Conservation (phyloP, 2,113 vertebrate genomes). For the Pteronura brasiliensis region DNA sequence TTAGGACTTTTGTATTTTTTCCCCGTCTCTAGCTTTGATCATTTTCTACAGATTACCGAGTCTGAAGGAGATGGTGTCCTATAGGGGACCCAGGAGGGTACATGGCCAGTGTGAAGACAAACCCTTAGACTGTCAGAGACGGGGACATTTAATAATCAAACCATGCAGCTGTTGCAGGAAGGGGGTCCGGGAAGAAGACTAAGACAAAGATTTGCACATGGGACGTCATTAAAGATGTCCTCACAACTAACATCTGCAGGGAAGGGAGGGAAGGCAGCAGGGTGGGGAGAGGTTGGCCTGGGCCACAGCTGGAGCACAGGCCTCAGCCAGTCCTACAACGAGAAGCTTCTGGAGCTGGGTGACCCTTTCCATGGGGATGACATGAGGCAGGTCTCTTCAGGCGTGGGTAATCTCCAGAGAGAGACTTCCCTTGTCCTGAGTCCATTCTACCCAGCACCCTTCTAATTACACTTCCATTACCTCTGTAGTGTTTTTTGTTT, state of each 20-base stretch:
- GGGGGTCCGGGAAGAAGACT: neutral
- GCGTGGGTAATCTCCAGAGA: neutral
- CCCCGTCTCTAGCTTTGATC: neutral
- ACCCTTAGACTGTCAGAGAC: neutral
- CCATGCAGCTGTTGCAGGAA: neutral
- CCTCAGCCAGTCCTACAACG: neutral
- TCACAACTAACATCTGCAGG: neutral
- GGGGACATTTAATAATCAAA: neutral
- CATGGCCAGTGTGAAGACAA: neutral
- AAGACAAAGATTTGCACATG: neutral
- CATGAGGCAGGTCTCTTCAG: neutral
- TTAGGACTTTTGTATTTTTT: neutral
- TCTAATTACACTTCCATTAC: neutral
- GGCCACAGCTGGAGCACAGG: neutral
- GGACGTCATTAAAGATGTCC: neutral
- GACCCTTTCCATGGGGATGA: neutral
- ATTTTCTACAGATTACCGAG: neutral
- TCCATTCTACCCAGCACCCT: neutral
- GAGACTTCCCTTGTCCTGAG: neutral
- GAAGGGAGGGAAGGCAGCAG: neutral
- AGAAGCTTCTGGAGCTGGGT: neutral
- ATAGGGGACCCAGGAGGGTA: neutral
- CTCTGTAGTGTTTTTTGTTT: neutral
- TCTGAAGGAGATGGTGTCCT: neutral
- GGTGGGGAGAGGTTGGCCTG: neutral